Evolutionary conservation across 2,888 invertebrate species (phyloP).

Genomic region (Sceliomorpha sp.): DNA sequence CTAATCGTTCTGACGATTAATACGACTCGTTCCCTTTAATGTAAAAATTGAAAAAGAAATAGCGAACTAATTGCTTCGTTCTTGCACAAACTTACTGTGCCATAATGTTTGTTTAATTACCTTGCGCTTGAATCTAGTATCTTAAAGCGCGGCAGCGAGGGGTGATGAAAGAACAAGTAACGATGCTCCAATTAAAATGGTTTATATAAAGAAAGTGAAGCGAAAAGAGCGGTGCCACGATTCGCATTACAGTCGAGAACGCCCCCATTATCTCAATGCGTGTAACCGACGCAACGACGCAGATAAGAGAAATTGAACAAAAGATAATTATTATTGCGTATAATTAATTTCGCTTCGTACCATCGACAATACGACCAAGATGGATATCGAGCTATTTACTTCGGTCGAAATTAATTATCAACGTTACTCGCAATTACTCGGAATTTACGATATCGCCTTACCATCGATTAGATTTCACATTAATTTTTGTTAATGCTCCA

Average conservation of each 20-base stretch:
- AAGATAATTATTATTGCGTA: constrained; percentile 1
- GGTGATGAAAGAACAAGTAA: constrained; percentile 11
- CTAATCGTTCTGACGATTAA: too few relatives aligned
- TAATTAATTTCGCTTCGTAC: not conserved
- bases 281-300: not conserved
- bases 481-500: too few relatives aligned
- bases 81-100: not conserved
- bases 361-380: too few relatives aligned
- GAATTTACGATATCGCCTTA: too few relatives aligned
- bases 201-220: constrained; percentile 15
- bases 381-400: too few relatives aligned
- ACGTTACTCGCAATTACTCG: too few relatives aligned
- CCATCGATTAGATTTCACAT: too few relatives aligned
- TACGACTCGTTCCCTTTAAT: too few relatives aligned
- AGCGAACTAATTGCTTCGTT: constrained; percentile 1
- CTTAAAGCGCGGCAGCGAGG: not conserved
- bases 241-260: not conserved
- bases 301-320: constrained; percentile 1
- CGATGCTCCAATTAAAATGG: constrained; percentile 22
- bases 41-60: not conserved
- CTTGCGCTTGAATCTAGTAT: constrained; percentile 1
- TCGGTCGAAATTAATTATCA: too few relatives aligned
- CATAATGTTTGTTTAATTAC: constrained; percentile 10
- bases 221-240: not conserved
- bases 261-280: not conserved